These are phyloP conservation scores for Pterocles burchelli DNA, from an alignment of 2,113 vertebrate genomes.

Conservation along the genomic window DNA sequence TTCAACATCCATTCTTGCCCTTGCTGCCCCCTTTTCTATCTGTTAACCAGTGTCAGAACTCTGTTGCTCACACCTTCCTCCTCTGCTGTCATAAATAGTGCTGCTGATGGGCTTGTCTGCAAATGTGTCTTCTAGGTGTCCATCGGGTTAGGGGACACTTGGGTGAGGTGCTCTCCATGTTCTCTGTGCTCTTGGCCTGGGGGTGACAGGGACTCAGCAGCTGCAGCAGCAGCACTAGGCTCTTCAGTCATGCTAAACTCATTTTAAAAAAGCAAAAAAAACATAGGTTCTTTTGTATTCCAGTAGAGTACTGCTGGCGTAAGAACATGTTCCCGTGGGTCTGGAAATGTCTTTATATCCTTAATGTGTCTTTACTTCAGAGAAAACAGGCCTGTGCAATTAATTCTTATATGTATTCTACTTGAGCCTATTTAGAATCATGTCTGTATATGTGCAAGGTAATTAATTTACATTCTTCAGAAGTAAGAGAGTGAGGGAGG, in stretches of 20 bases:
- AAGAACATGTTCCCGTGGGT: neutral
- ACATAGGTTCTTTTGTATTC: conserved; percentile 14
- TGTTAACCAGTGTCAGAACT: neutral
- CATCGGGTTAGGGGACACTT: neutral
- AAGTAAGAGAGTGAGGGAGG: neutral
- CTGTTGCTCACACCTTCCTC: neutral
- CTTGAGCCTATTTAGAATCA: neutral
- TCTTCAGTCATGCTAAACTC: neutral
- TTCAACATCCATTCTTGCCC: neutral
- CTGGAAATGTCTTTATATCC: conserved; percentile 27
- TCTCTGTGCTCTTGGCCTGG: neutral
- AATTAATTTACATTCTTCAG: neutral
- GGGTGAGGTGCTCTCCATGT: neutral
- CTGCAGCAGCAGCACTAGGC: neutral
- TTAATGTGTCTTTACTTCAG: conserved; percentile 35
- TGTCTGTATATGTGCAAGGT: neutral
- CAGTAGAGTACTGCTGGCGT: neutral
- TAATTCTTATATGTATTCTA: neutral
- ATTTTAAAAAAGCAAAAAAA: neutral
- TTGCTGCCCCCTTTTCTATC: neutral
- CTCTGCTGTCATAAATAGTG: neutral
- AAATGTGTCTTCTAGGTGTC: neutral
- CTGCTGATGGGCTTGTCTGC: neutral
- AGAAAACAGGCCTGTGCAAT: neutral
- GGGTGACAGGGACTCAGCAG: neutral